These are phyloP conservation scores for Psittacus erithacus DNA, from an alignment of 2,113 vertebrate genomes.

Conservation along the genomic window DNA sequence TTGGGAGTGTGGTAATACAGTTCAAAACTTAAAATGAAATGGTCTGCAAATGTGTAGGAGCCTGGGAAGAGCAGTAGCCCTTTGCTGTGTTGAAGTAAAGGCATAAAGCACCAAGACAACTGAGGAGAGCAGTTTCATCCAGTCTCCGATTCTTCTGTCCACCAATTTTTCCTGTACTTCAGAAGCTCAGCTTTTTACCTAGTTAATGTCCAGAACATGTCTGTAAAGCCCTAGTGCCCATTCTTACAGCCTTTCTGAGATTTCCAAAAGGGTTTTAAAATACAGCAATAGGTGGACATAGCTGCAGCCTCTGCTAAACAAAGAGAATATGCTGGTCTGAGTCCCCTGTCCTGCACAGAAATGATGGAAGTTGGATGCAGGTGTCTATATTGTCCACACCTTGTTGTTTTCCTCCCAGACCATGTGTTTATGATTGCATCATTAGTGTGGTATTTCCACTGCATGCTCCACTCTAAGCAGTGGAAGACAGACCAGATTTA, in stretches of 20 bases:
- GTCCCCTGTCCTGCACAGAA: neutral
- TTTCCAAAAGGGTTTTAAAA: neutral
- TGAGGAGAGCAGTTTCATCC: neutral
- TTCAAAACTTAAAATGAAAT: neutral
- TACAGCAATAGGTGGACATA: neutral
- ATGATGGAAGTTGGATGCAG: neutral
- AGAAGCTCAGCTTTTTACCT: neutral
- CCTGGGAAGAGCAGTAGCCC: neutral
- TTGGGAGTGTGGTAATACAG: neutral
- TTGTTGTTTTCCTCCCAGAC: neutral
- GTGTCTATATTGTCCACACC: neutral
- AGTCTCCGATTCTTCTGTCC: neutral
- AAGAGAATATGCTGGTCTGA: neutral
- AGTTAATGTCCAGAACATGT: neutral
- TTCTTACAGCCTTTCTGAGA: neutral
- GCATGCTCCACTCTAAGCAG: neutral
- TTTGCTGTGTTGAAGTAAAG: neutral
- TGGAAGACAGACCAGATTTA: neutral
- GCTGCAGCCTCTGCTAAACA: neutral
- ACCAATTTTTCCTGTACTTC: neutral
- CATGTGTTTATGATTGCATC: rapidly evolving
- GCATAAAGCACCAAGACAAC: neutral
- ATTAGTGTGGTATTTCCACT: neutral
- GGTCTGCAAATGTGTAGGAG: neutral
- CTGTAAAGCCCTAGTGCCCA: neutral